Evolutionary conservation across 2,113 vertebrate species (phyloP).

Genomic region (Cochlearius cochlearius): DNA sequence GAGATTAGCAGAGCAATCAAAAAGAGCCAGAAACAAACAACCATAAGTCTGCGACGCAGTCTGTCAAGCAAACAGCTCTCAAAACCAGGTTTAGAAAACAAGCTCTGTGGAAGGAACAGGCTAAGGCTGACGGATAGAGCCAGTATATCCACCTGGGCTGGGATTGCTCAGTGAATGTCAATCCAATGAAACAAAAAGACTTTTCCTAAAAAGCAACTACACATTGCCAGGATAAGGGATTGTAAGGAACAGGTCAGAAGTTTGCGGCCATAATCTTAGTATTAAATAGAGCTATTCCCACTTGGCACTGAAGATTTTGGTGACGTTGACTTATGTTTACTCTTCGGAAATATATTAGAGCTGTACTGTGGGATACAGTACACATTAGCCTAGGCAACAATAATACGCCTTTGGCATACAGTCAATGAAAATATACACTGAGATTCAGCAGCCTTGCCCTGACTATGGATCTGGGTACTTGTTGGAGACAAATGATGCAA

Average conservation of each 20-base stretch:
- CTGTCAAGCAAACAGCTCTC: constrained; percentile 23
- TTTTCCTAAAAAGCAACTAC: neutral
- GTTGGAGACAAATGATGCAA: neutral
- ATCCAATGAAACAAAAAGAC: neutral
- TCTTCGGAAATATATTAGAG: neutral
- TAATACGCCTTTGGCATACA: neutral
- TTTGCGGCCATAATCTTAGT: neutral
- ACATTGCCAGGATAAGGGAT: neutral
- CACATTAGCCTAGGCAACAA: neutral
- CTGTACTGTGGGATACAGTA: neutral
- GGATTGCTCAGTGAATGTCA: neutral
- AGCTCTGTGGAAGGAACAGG: neutral
- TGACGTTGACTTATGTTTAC: neutral
- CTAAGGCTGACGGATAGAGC: neutral
- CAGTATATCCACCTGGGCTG: neutral
- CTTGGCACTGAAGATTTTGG: neutral
- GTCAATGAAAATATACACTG: neutral
- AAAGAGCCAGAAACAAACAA: constrained; percentile 35
- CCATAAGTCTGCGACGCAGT: neutral
- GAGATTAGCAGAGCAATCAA: constrained; percentile 53
- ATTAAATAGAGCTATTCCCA: neutral
- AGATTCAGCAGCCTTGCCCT: neutral
- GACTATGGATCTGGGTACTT: neutral
- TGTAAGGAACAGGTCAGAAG: neutral
- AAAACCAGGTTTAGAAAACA: neutral